phyloP scores from a whole-genome alignment of 2,888 invertebrate species.

The Sabatieria punctata region DNA sequence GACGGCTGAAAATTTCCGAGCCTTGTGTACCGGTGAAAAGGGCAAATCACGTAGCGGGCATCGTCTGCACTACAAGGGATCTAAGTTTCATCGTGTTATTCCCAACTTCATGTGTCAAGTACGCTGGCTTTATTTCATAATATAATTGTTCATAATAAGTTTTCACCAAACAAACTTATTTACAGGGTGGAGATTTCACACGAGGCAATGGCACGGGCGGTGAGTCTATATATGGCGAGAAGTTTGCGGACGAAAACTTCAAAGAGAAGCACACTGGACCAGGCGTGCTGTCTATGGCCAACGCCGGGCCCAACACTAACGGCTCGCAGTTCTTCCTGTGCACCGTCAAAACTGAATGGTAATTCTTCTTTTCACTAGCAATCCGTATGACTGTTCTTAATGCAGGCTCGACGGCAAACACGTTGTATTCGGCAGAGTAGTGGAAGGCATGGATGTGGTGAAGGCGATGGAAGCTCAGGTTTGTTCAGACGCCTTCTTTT shows the following conservation, averaged over 20 bases:
- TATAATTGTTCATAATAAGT: no score
- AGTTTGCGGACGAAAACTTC: conserved; percentile 95
- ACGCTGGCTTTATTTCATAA: no score
- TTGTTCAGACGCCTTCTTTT: no score
- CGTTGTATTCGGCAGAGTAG: conserved; percentile 76
- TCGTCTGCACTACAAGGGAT: conserved; percentile 52
- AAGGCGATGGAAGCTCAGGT: conserved; percentile 46
- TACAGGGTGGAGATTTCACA: conserved; percentile 57
- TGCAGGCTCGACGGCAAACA: conserved; percentile 61
- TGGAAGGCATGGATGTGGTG: conserved; percentile 77
- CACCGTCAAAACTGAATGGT: conserved; percentile 75
- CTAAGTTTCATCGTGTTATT: conserved; percentile 79
- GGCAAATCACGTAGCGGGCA: conserved; percentile 53
- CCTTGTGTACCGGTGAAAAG: conserved; percentile 84
- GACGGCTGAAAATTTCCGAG: conserved; percentile 77
- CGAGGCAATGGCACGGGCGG: conserved; percentile 67
- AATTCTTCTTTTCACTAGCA: no score
- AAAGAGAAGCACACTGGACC: conserved; percentile 76
- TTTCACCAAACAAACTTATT: no score
- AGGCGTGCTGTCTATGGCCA: conserved; percentile 80
- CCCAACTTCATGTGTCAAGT: conserved; percentile 96
- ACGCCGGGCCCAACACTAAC: conserved; percentile 82
- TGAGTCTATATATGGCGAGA: conserved; percentile 87
- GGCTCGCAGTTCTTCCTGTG: conserved; percentile 88
- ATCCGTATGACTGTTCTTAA: no score